Percentiles rank a stretch among this genome's conserved stretches.
Evolutionary conservation across 1,140 invertebrate species (phyloP).

Genomic region (Drosophila nigromelanica): DNA sequence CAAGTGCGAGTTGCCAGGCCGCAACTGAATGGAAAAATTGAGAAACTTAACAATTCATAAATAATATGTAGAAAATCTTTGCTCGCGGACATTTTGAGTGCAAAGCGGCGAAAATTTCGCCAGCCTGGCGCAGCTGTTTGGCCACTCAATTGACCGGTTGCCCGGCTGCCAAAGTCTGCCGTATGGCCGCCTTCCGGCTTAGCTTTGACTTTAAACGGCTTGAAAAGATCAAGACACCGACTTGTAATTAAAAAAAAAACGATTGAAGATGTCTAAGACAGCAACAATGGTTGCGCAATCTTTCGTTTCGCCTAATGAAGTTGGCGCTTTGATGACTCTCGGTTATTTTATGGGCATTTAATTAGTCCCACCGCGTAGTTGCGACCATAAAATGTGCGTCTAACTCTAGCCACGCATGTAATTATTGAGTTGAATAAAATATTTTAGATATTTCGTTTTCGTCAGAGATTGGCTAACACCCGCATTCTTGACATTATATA

Average conservation of each 20-base stretch:
- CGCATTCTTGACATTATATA: conserved; percentile 27
- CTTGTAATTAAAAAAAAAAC: conserved; percentile 68
- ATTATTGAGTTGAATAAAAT: conserved; percentile 14
- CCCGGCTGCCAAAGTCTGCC: conserved; percentile 15
- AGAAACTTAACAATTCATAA: conserved; percentile 68
- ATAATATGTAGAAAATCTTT: conserved; percentile 73
- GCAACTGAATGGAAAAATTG: conserved; percentile 31
- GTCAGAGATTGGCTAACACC: conserved; percentile 16
- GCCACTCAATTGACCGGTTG: neutral
- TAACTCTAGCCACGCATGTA: neutral
- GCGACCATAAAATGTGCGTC: conserved; percentile 39
- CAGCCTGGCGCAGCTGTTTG: conserved; percentile 44
- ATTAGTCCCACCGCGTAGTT: conserved; percentile 44
- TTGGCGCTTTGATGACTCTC: conserved; percentile 12
- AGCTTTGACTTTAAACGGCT: conserved; percentile 71
- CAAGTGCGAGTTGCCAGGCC: conserved; percentile 58
- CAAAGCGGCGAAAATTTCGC: conserved; percentile 72
- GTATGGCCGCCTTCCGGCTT: conserved; percentile 67
- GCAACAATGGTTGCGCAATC: conserved; percentile 57
- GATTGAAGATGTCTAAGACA: conserved; percentile 50
- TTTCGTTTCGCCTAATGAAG: conserved; percentile 29
- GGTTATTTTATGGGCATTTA: conserved; percentile 54
- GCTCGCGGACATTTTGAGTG: conserved; percentile 73
- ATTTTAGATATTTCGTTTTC: conserved; percentile 8
- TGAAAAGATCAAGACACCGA: conserved; percentile 49